Percentiles rank a stretch among this genome's conserved stretches.
Evolutionary conservation across 2,888 invertebrate species (phyloP).

Genomic region (Alviniconcha strummeri): DNA sequence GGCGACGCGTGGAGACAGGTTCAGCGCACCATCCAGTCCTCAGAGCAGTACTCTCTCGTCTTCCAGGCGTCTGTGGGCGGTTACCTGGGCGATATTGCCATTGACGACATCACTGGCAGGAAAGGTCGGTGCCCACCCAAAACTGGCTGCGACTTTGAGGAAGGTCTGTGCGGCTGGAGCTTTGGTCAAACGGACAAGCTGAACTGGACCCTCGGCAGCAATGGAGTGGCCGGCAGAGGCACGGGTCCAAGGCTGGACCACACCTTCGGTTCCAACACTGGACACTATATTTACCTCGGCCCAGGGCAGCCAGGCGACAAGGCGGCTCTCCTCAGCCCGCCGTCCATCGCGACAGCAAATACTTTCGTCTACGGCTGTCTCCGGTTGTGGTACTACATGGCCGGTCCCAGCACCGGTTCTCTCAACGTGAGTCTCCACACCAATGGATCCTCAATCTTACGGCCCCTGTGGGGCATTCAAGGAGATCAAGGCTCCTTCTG

Average conservation of each 20-base stretch:
- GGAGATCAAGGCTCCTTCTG: slow-evolving; percentile 64
- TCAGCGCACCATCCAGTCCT: slow-evolving; percentile 24
- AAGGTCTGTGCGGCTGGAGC: slow-evolving; percentile 59
- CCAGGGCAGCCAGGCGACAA: slow-evolving; percentile 55
- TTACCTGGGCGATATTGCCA: slow-evolving; percentile 67
- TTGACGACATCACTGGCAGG: slow-evolving; percentile 68
- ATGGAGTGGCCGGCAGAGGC: slow-evolving; percentile 52
- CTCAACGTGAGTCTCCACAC: slow-evolving; percentile 59
- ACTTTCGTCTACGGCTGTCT: slow-evolving; percentile 54
- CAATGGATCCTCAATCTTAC: slow-evolving; percentile 40
- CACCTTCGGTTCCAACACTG: slow-evolving; percentile 68
- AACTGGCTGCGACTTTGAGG: slow-evolving; percentile 62
- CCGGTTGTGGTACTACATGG: slow-evolving; percentile 71
- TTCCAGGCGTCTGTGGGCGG: slow-evolving; percentile 40
- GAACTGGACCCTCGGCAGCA: slow-evolving; percentile 61
- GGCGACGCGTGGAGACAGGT: slow-evolving; percentile 56
- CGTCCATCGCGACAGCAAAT: slow-evolving; percentile 21
- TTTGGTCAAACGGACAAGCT: slow-evolving; percentile 58
- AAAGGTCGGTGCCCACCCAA: slow-evolving; percentile 64
- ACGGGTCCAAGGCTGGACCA: slow-evolving; percentile 71
- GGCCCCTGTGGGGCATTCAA: slow-evolving; percentile 50
- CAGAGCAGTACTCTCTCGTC: slow-evolving; percentile 10
- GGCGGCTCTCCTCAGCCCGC: slow-evolving; percentile 58
- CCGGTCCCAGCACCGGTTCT: slow-evolving; percentile 63
- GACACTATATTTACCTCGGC: slow-evolving; percentile 69